Evolutionary conservation across 2,113 vertebrate genomes (phyloP).

Genomic region (Anarhynchus alexandrinus): DNA sequence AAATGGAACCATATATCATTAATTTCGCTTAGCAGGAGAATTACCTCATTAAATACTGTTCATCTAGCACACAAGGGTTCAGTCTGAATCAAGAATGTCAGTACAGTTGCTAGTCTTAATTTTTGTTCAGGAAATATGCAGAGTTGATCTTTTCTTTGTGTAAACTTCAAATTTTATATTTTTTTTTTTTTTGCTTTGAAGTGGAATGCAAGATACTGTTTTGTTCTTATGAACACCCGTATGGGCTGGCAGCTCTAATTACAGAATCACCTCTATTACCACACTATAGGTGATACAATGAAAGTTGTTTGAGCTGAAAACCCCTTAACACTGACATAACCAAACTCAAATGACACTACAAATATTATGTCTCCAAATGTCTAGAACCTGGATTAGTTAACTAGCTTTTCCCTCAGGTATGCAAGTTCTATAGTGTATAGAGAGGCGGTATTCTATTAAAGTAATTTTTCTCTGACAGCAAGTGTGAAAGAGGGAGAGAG

Average conservation of each 20-base stretch:
- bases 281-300: not conserved
- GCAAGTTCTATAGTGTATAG: not conserved
- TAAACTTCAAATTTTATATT: not conserved
- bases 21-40: not conserved
- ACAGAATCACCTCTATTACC: not conserved
- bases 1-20: not conserved
- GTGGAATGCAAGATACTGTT: not conserved
- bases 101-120: not conserved
- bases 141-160: not conserved
- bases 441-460: not conserved
- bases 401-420: not conserved
- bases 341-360: not conserved
- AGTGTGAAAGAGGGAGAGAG: not conserved
- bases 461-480: not conserved
- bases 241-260: not conserved
- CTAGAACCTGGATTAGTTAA: not conserved
- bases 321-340: not conserved
- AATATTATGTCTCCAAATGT: not conserved
- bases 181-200: not conserved
- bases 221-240: not conserved
- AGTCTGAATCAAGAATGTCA: not conserved
- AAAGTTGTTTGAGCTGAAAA: not conserved
- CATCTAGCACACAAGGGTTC: not conserved
- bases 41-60: not conserved
- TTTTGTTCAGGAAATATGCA: not conserved